Conservation (phyloP, 2,888 invertebrate genomes). For the Argyresthia albistria region DNA sequence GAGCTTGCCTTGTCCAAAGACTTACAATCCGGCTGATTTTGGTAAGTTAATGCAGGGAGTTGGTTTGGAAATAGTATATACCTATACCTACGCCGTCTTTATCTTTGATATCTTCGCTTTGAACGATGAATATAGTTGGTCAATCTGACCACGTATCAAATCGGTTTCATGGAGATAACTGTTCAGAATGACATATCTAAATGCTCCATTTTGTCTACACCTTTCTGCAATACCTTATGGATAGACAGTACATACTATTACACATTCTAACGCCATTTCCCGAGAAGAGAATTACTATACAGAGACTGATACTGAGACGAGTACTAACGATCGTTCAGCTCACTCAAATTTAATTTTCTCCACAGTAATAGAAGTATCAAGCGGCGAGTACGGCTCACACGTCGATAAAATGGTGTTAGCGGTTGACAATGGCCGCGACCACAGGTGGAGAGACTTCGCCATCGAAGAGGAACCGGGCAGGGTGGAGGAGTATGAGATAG, state of each 20-base stretch:
- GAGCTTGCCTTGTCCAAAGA: conserved; percentile 88
- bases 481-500: conserved; percentile 41
- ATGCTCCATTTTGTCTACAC: too few species aligned
- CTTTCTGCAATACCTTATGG: too few species aligned
- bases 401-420: conserved; percentile 78
- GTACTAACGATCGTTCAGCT: too few species aligned
- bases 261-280: too few species aligned
- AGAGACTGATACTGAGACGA: too few species aligned
- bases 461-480: conserved; percentile 15
- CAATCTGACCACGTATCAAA: too few species aligned
- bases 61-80: neutral
- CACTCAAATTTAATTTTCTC: conserved; percentile 7
- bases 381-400: conserved; percentile 84
- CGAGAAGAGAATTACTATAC: too few species aligned
- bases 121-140: too few species aligned
- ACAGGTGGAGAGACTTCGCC: conserved; percentile 61
- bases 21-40: conserved; percentile 97
- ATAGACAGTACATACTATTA: too few species aligned
- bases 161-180: too few species aligned
- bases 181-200: too few species aligned
- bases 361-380: conserved; percentile 85
- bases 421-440: conserved; percentile 76
- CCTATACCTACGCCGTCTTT: neutral
- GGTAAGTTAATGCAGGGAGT: conserved; percentile 69
- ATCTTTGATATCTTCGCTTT: too few species aligned